Conservation (phyloP, 2,113 vertebrate species). For the Scytalopus superciliaris region DNA sequence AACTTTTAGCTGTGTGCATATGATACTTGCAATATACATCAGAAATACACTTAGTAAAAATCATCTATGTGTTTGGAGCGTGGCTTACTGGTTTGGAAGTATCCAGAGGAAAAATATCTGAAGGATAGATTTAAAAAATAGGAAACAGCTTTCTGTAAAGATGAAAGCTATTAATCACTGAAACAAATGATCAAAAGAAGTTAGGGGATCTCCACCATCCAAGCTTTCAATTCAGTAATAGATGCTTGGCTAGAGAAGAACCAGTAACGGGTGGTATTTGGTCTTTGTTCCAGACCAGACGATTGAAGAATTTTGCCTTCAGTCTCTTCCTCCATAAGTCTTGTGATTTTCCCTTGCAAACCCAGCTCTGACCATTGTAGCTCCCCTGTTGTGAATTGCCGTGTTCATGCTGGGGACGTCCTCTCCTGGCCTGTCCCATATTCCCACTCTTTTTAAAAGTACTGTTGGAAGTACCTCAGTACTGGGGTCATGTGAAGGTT, state of each 20-base stretch:
- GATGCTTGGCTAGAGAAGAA: not conserved
- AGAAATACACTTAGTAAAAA: not conserved
- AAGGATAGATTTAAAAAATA: not conserved
- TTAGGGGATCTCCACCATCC: not conserved
- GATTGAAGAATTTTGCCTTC: not conserved
- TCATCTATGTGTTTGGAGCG: not conserved
- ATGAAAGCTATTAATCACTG: slow-evolving; percentile 3
- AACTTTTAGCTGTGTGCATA: not conserved
- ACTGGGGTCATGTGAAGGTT: not conserved
- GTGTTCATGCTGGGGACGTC: not conserved
- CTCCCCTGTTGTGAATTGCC: not conserved
- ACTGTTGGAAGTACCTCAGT: fast-evolving
- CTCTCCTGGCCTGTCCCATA: not conserved
- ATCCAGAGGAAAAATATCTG: not conserved
- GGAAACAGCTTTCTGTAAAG: not conserved
- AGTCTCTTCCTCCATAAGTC: not conserved
- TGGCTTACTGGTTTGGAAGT: not conserved
- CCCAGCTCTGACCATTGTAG: not conserved
- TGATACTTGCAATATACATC: not conserved
- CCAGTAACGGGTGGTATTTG: not conserved
- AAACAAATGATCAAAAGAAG: not conserved
- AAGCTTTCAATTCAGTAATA: not conserved
- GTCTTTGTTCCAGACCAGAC: not conserved
- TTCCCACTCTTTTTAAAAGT: not conserved
- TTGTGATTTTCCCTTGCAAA: not conserved